Percentiles rank a stretch among this genome's conserved stretches.
These are phyloP conservation scores for Chaetodon trifasciatus DNA, from an alignment of 2,797 vertebrate genomes.

Conservation along the genomic window DNA sequence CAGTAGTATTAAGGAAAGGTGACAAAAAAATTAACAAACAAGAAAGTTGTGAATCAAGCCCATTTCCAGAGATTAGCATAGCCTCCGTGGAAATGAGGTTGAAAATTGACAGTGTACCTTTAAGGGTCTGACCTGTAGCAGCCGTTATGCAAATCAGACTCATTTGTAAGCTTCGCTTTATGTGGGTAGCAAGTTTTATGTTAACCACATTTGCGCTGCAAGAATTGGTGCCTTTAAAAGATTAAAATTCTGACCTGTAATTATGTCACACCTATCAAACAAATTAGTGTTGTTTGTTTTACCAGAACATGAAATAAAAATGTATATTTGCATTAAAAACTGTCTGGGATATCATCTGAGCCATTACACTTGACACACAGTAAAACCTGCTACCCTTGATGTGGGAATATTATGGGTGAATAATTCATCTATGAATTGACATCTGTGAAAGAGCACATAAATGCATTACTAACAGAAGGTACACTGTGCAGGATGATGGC, in stretches of 20 bases:
- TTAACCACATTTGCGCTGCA: slow-evolving; percentile 40
- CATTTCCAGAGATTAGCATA: slow-evolving; percentile 38
- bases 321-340: background rate
- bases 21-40: background rate
- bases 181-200: slow-evolving; percentile 46
- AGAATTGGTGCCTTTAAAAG: slow-evolving; percentile 42
- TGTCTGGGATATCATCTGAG: background rate
- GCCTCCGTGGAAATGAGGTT: slow-evolving; percentile 41
- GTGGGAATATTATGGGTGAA: slow-evolving; percentile 20
- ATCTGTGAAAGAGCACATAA: slow-evolving; percentile 4
- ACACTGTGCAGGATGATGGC: background rate
- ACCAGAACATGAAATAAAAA: slow-evolving; percentile 1
- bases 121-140: slow-evolving; percentile 50
- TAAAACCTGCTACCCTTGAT: background rate
- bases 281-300: slow-evolving; percentile 10
- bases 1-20: background rate
- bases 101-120: slow-evolving; percentile 32
- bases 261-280: slow-evolving; percentile 36
- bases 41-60: background rate
- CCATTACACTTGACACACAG: background rate
- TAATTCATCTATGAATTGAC: background rate
- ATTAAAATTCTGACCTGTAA: slow-evolving; percentile 41
- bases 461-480: slow-evolving; percentile 1
- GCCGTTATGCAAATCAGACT: slow-evolving; percentile 61
- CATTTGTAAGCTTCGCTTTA: slow-evolving; percentile 50